A percentile compares a stretch with the other conserved stretches of the same genome.
phyloP scores from a whole-genome alignment of 2,888 invertebrate genomes.

The Cyrtodaria siliqua region DNA sequence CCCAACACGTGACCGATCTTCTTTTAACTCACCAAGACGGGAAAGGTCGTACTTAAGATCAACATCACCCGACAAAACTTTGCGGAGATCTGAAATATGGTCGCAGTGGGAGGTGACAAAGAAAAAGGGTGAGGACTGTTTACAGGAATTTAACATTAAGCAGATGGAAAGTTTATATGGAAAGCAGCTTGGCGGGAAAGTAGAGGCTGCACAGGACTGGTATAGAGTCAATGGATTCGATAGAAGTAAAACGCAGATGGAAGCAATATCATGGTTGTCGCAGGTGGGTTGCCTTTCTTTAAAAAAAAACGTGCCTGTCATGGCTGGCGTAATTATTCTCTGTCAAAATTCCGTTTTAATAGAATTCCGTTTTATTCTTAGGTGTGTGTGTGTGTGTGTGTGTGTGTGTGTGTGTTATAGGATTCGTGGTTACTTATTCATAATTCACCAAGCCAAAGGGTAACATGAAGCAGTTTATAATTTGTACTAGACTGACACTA shows the following conservation, averaged over 20 bases:
- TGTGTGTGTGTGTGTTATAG: too few species aligned
- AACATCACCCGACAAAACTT: constrained; percentile 59
- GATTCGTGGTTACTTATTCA: too few species aligned
- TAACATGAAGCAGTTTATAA: too few species aligned
- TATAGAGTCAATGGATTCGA: constrained; percentile 53
- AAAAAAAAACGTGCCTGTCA: too few species aligned
- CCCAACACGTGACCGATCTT: constrained; percentile 13
- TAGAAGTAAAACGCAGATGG: constrained; percentile 54
- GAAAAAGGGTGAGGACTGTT: constrained; percentile 47
- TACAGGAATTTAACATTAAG: constrained; percentile 64
- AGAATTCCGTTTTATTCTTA: too few species aligned
- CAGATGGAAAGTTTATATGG: constrained; percentile 67
- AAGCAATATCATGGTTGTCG: constrained; percentile 47
- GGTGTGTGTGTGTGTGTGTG: too few species aligned
- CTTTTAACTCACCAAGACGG: constrained; percentile 30
- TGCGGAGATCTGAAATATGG: constrained; percentile 51
- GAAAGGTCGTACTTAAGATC: constrained; percentile 53
- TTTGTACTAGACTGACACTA: too few species aligned
- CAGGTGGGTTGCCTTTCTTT: constrained; percentile 25
- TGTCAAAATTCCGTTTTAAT: too few species aligned
- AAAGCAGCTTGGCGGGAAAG: constrained; percentile 60
- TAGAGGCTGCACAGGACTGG: constrained; percentile 61
- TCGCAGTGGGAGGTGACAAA: constrained; percentile 53
- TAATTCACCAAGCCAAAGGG: too few species aligned
- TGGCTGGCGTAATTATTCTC: too few species aligned